Evolutionary conservation across 35 echinoderm and acorn worm genomes (phyloP).

Genomic region (Strongylocentrotus purpuratus): DNA sequence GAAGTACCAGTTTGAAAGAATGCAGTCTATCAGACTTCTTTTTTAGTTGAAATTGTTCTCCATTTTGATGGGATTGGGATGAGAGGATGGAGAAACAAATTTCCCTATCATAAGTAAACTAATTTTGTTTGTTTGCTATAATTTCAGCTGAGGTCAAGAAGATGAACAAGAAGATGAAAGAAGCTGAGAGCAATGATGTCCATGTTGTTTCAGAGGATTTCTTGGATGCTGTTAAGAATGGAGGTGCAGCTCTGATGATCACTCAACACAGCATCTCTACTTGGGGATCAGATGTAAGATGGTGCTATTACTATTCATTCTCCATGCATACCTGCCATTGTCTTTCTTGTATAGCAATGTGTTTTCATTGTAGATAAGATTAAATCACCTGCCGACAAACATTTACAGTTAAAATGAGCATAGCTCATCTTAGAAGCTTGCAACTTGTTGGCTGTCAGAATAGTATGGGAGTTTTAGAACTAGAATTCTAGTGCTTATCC

Average conservation of each 20-base stretch:
- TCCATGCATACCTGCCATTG: background rate
- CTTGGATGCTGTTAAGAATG: conserved; percentile 83
- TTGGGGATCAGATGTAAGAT: conserved; percentile 98
- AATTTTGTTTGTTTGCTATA: background rate
- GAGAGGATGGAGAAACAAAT: background rate
- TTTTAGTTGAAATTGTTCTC: too few relatives aligned
- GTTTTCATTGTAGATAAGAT: too few relatives aligned
- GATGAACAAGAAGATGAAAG: conserved; percentile 81
- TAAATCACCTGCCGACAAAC: too few relatives aligned
- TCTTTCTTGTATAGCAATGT: background rate
- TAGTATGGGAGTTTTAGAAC: background rate
- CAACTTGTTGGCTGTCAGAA: background rate
- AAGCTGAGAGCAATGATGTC: conserved; percentile 73
- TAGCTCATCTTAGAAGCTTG: background rate
- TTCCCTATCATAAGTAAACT: background rate
- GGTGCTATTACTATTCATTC: background rate
- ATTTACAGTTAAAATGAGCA: background rate
- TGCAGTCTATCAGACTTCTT: too few relatives aligned
- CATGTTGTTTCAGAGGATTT: conserved; percentile 96
- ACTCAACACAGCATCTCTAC: conserved; percentile 73
- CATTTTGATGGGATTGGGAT: too few relatives aligned
- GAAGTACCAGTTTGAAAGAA: too few relatives aligned
- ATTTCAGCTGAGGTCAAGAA: conserved; percentile 88
- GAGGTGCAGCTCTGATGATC: conserved; percentile 82
- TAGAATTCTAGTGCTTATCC: background rate